Evolutionary conservation across 1,140 invertebrate genomes (phyloP), one percentile per base, ranked within the genome.

Genomic region (Monochamus saltuarius): DNA sequence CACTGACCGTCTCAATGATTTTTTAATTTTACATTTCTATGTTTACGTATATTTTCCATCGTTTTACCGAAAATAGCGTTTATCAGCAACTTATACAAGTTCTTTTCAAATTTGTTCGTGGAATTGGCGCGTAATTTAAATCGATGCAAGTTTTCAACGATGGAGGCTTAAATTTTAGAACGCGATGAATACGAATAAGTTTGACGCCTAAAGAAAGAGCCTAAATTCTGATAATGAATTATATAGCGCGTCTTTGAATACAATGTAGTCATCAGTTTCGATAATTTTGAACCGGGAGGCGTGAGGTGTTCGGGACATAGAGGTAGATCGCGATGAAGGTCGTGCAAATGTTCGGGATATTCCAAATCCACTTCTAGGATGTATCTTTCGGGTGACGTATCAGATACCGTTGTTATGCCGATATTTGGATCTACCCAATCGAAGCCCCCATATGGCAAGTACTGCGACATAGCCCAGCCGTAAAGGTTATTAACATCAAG

Each of bases 401-500:
- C 65, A 10, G 68, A 29, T 29, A 77, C 63, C 4, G 67, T 3
- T 8, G n/a, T 39, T 38, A 66, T 55, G 58, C 66, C 52, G 43
- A 62, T 36, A 65, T 77, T 72, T 7, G 19, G 72, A 68, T 66
- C 40, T 39, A 68, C 47, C 78, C 78, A 84, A 64, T 78, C 49
- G 74, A 83, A 84, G 35, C 71, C 59, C 36, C 55, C 60, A 16
- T 62, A 65, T 16, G 80, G 79, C 37, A 83, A 67, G 59, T 59
- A 64, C 63, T 78, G 65, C 16, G 68, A 75, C 78, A 83, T 80
- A 11, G 76, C 74, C 55, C 64, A 75, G 9, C 82, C 82, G 75
- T 85, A 85, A 43, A 82, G 67, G 73, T 84, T 83, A 67, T 81
- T 83, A 4, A 70, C 75, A 78, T 84, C 82, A 1, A 77, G 73